phyloP scores from a whole-genome alignment of 2,113 vertebrate genomes.

The Salvator merianae region DNA sequence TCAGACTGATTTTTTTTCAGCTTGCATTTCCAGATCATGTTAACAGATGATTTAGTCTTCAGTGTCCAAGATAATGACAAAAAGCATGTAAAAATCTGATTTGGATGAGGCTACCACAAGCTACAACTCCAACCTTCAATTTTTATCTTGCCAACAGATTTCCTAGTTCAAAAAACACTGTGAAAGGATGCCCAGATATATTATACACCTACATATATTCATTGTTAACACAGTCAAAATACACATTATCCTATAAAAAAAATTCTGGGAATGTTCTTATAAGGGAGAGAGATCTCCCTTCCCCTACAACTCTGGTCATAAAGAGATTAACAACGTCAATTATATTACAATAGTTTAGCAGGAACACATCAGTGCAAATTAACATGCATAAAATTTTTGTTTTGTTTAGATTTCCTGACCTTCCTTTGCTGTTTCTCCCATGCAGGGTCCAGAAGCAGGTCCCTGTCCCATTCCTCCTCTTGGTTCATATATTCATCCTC shows the following conservation, averaged over 20 bases:
- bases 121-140: background rate
- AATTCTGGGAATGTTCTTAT: background rate
- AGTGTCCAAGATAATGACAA: background rate
- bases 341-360: too few relatives aligned
- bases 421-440: slow-evolving; percentile 87
- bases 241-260: background rate
- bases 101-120: background rate
- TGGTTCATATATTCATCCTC: slow-evolving; percentile 85
- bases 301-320: background rate
- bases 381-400: background rate
- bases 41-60: background rate
- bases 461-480: slow-evolving; percentile 86
- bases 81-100: background rate
- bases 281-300: too few relatives aligned
- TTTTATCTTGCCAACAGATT: background rate
- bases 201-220: slow-evolving; percentile 14
- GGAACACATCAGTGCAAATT: background rate
- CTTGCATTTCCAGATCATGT: background rate
- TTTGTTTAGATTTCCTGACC: slow-evolving; percentile 67
- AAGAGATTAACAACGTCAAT: background rate
- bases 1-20: background rate
- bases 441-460: slow-evolving; percentile 83
- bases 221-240: background rate
- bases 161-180: background rate
- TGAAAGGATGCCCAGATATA: background rate